Evolutionary conservation across 2,797 vertebrate genomes (phyloP), one percentile per base, ranked within the genome.

Genomic region (Catostomus latipinnis): DNA sequence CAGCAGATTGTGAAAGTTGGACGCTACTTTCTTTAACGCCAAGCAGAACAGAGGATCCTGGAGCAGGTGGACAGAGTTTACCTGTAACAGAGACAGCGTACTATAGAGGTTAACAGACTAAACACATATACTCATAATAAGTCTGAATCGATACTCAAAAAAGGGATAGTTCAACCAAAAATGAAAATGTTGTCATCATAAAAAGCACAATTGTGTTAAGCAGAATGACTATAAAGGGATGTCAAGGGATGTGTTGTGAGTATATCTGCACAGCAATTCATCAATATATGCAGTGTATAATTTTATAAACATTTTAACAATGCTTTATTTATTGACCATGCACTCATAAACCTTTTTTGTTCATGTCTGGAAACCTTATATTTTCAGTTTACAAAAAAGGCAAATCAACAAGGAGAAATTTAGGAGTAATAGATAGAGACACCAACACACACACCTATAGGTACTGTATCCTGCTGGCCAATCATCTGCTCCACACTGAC

Each of bases 401-500:
- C 34, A 34, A 34, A 34, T 34, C 34, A 34, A 34, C 34, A 3
- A 34, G 22, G 22, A 22, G 22, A 22, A 22, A 22, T 22, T 18
- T 22, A 22, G 34, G 34, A 34, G 34, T 34, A 4, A 34, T 34
- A 34, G 34, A 34, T 34, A 34, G 34, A 34, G 34, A 34, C 45
- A 78, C 68, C 62, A 71, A 71, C 13, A 3, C 16, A 63, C 53
- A 11, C 8, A 94, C 96, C 90, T 43, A 90, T 81, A 0, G 95
- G 92, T 0, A 93, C 88, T 49, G 95, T 86, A 79, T 99, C 97
- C 0, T 94, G 96, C 79, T 96, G 96, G 0, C 94, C 94, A 3
- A 99, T 95, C 98, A 99, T 99, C 88, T 98, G 98, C 82, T 99
- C 97, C 79, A 98, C 81, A 0, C 96, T 95, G 0, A 99, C 93